A percentile compares a stretch with the other conserved stretches of the same genome.
Evolutionary conservation across 2,113 vertebrate species (phyloP).

Genomic region (Engystomops pustulosus): DNA sequence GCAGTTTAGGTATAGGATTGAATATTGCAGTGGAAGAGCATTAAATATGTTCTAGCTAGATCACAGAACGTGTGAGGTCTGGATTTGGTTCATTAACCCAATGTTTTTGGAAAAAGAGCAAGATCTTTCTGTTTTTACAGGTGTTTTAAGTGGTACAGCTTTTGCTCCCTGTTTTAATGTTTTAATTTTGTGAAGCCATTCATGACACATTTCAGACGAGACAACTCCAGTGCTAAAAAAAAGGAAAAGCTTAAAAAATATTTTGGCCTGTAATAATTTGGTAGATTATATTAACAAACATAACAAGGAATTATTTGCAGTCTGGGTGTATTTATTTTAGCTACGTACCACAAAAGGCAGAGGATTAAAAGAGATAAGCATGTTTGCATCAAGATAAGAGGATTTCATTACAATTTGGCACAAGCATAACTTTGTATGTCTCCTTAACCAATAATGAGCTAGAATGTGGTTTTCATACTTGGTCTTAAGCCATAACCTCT

Average conservation of each 20-base stretch:
- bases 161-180: slow-evolving; percentile 8
- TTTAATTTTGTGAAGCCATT: slow-evolving; percentile 26
- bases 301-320: slow-evolving; percentile 3
- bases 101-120: slow-evolving; percentile 34
- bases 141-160: slow-evolving; percentile 27
- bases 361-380: slow-evolving; percentile 24
- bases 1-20: background rate
- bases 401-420: slow-evolving; percentile 4
- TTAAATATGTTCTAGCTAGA: background rate
- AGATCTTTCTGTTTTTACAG: slow-evolving; percentile 43
- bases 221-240: background rate
- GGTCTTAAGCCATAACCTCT: slow-evolving; percentile 39
- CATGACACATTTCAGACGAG: background rate
- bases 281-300: slow-evolving; percentile 21
- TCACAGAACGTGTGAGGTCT: slow-evolving; percentile 43
- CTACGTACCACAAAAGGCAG: background rate
- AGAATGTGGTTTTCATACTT: slow-evolving; percentile 44
- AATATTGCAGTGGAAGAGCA: background rate
- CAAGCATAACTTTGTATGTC: slow-evolving; percentile 5
- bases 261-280: background rate
- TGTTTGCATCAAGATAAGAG: slow-evolving; percentile 11
- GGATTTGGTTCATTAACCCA: slow-evolving; percentile 42
- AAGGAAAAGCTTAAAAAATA: background rate
- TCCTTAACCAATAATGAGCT: slow-evolving; percentile 26
- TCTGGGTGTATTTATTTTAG: background rate